These are phyloP conservation scores for Drosophila merina DNA, from an alignment of 2,888 invertebrate species.

Conservation along the genomic window DNA sequence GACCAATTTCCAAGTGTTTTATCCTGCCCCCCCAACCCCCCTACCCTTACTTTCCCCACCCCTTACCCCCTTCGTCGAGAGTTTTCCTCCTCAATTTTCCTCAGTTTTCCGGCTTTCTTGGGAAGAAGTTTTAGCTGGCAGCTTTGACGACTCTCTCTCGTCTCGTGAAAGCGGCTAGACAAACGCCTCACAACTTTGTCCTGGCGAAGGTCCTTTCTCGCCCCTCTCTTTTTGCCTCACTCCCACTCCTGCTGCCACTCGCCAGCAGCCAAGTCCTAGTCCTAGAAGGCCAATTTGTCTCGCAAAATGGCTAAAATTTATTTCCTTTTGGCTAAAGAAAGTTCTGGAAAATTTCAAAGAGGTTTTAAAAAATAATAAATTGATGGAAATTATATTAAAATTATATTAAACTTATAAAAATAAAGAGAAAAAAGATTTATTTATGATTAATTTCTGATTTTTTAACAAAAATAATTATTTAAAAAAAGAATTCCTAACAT, in stretches of 20 bases:
- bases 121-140: slow-evolving; percentile 59
- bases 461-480: too few relatives aligned
- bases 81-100: not conserved
- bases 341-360: too few relatives aligned
- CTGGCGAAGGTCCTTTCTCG: slow-evolving; percentile 33
- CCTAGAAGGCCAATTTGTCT: slow-evolving; percentile 49
- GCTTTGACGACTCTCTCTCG: slow-evolving; percentile 63
- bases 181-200: slow-evolving; percentile 69
- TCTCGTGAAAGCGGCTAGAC: slow-evolving; percentile 54
- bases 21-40: slow-evolving; percentile 34
- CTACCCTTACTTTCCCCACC: slow-evolving; percentile 4
- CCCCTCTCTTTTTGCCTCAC: slow-evolving; percentile 8
- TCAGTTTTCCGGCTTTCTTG: not conserved
- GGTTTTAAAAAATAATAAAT: too few relatives aligned
- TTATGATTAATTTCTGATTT: too few relatives aligned
- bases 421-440: too few relatives aligned
- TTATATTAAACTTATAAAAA: too few relatives aligned
- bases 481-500: too few relatives aligned
- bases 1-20: slow-evolving; percentile 70
- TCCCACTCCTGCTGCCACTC: slow-evolving; percentile 4
- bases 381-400: too few relatives aligned
- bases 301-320: too few relatives aligned
- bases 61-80: too few relatives aligned
- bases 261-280: not conserved
- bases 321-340: too few relatives aligned